Conservation (phyloP, 2,888 invertebrate species). For the Dexiosoma caninum region DNA sequence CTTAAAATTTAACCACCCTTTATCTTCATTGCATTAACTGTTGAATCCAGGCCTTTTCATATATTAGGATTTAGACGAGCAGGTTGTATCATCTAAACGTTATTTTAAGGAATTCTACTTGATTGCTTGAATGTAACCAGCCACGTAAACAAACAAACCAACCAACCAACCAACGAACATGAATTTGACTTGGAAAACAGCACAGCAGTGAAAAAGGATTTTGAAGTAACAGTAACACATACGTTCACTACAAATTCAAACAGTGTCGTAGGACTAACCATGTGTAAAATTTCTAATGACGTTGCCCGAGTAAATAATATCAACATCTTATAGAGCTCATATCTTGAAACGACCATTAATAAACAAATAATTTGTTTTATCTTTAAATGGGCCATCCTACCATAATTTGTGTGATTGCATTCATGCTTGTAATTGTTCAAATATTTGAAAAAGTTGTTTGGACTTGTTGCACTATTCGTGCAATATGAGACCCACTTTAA, state of each 20-base stretch:
- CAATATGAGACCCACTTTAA: constrained; percentile 56
- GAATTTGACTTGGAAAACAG: neutral
- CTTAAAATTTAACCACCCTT: no score
- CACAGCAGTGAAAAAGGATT: constrained; percentile 3
- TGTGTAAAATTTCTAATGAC: no score
- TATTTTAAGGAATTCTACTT: no score
- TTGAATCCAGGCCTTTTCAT: no score
- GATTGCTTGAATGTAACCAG: no score
- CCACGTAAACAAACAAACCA: no score
- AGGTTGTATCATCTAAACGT: no score
- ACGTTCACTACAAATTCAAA: neutral
- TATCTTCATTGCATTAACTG: no score
- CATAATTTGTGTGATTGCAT: neutral
- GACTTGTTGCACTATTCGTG: constrained; percentile 49
- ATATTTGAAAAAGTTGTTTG: constrained; percentile 26
- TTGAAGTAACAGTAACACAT: constrained; percentile 38
- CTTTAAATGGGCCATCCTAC: neutral
- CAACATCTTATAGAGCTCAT: neutral
- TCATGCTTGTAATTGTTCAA: neutral
- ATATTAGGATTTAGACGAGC: no score
- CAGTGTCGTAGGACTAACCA: neutral
- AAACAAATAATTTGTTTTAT: neutral
- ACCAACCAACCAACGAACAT: no score
- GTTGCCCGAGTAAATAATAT: no score
- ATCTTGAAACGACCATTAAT: no score